phyloP scores from a whole-genome alignment of 2,888 invertebrate genomes.

The Phoronis australis region DNA sequence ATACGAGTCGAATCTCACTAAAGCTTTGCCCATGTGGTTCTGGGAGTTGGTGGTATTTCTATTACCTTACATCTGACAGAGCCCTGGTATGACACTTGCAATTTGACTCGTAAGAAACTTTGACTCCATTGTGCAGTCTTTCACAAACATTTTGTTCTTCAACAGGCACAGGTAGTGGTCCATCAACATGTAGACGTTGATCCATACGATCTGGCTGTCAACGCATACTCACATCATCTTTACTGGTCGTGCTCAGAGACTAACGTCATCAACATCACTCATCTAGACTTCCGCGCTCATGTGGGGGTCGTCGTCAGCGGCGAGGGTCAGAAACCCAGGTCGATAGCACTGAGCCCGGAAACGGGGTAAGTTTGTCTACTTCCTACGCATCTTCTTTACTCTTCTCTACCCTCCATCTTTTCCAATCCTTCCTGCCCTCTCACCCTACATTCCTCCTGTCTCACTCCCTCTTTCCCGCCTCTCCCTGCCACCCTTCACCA shows the following conservation, averaged over 20 bases:
- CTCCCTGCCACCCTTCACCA: no score
- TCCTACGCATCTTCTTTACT: neutral
- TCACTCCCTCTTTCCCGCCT: no score
- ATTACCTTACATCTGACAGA: no score
- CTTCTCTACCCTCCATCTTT: no score
- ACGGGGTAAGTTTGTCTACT: slow-evolving; percentile 60
- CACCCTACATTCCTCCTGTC: no score
- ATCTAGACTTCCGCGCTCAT: slow-evolving; percentile 60
- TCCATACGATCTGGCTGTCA: slow-evolving; percentile 80
- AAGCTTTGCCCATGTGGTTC: no score
- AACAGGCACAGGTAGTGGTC: slow-evolving; percentile 25
- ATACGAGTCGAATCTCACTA: no score
- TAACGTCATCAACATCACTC: slow-evolving; percentile 84
- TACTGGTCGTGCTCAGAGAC: slow-evolving; percentile 83
- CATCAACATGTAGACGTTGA: slow-evolving; percentile 22
- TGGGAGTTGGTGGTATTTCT: no score
- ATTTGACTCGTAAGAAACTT: neutral
- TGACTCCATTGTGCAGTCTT: neutral
- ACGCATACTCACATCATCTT: slow-evolving; percentile 74
- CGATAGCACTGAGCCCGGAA: slow-evolving; percentile 76
- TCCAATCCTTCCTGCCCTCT: no score
- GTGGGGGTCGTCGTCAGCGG: slow-evolving; percentile 65
- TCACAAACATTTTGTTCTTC: slow-evolving; percentile 4
- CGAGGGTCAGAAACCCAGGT: slow-evolving; percentile 74
- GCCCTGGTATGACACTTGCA: no score